Evolutionary conservation across 2,113 vertebrate genomes (phyloP).

Genomic region (Fulmarus glacialis): DNA sequence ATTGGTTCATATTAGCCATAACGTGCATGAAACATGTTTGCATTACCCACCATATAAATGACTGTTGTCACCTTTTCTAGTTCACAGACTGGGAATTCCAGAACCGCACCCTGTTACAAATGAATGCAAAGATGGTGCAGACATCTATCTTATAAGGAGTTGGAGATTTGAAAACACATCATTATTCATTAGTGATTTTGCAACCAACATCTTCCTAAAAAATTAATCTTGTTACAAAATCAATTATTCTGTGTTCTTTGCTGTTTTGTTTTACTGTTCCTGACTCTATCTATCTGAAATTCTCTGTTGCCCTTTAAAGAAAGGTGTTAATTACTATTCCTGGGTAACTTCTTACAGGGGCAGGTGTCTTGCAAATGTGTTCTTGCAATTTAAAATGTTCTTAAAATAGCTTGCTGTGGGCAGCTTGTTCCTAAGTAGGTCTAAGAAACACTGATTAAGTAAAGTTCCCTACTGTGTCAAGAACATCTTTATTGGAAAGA

Average conservation of each 20-base stretch:
- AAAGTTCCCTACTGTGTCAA: not conserved
- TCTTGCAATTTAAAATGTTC: not conserved
- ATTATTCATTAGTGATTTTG: not conserved
- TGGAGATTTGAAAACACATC: not conserved
- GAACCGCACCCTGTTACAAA: not conserved
- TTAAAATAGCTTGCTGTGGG: slow-evolving; percentile 26
- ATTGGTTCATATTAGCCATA: not conserved
- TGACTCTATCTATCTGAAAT: not conserved
- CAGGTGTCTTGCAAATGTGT: slow-evolving; percentile 26
- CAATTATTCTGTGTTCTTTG: not conserved
- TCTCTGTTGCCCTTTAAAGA: not conserved
- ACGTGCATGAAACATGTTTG: not conserved
- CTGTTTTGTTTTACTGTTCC: not conserved
- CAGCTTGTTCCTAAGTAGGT: slow-evolving; percentile 12
- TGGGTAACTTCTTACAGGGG: not conserved
- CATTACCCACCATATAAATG: not conserved
- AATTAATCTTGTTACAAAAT: not conserved
- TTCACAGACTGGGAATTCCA: not conserved
- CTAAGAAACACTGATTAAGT: slow-evolving; percentile 14
- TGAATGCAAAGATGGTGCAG: not conserved
- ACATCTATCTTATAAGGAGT: not conserved
- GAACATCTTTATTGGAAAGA: not conserved
- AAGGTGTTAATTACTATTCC: slow-evolving; percentile 1
- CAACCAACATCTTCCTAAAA: not conserved
- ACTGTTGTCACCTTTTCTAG: not conserved